Percentiles rank a stretch among this genome's conserved stretches.
Evolutionary conservation across 2,888 invertebrate genomes (phyloP).

Genomic region (Pachycephus smyrnensis): DNA sequence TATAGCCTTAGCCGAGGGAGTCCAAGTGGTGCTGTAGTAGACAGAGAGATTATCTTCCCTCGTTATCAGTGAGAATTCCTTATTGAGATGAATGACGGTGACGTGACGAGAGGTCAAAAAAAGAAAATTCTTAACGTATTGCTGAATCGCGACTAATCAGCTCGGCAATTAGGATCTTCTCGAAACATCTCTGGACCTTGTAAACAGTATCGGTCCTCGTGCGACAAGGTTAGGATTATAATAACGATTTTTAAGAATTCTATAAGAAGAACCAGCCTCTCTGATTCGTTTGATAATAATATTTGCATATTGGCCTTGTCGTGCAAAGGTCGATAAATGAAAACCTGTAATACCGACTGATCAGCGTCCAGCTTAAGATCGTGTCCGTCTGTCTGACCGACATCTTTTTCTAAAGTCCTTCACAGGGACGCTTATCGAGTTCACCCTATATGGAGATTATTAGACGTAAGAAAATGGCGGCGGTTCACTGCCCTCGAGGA

Average conservation of each 20-base stretch:
- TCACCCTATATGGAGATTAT: neutral
- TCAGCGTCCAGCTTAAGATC: neutral
- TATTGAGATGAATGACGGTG: neutral
- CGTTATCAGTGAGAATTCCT: conserved; percentile 4
- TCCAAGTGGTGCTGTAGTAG: conserved; percentile 53
- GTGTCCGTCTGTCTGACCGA: neutral
- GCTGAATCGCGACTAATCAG: neutral
- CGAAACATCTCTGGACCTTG: neutral
- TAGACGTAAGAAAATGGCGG: conserved; percentile 3
- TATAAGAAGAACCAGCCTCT: neutral
- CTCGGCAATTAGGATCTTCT: neutral
- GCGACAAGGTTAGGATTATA: neutral
- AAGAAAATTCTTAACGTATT: neutral
- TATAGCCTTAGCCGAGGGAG: conserved; percentile 39
- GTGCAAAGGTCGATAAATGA: neutral
- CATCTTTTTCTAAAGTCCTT: neutral
- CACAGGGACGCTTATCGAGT: neutral
- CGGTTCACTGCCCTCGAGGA: neutral
- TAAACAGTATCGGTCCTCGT: neutral
- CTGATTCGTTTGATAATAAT: neutral
- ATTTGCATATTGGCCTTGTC: neutral
- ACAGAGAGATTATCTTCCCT: conserved; percentile 36
- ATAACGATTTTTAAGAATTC: neutral
- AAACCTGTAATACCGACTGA: neutral
- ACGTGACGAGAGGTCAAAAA: neutral